phyloP scores from a whole-genome alignment of 1,140 invertebrate species.

The Euura lappo region DNA sequence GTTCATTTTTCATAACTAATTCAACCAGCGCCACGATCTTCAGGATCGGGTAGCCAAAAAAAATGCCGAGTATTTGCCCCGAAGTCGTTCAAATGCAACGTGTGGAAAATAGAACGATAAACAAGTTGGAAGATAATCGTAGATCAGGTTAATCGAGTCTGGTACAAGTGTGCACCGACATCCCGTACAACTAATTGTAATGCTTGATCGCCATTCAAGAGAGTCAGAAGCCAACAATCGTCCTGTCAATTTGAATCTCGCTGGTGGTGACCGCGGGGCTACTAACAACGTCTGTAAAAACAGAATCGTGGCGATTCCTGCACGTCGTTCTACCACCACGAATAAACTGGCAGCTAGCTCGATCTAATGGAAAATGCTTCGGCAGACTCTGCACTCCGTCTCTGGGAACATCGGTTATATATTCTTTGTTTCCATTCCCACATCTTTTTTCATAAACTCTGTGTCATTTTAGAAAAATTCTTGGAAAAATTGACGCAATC shows the following conservation, averaged over 20 bases:
- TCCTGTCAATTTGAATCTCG: conserved; percentile 39
- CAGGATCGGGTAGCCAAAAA: too few relatives aligned
- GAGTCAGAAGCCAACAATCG: conserved; percentile 44
- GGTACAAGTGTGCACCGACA: conserved; percentile 30
- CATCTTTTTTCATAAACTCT: too few relatives aligned
- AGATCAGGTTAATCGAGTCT: conserved; percentile 18
- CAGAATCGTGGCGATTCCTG: conserved; percentile 12
- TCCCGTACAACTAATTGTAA: conserved; percentile 40
- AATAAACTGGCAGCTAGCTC: background rate
- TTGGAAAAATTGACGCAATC: too few relatives aligned
- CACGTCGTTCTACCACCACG: background rate
- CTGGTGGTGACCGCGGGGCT: background rate
- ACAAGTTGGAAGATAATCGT: background rate
- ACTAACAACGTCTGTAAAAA: conserved; percentile 11
- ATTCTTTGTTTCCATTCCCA: too few relatives aligned
- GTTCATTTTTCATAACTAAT: too few relatives aligned
- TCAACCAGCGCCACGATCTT: too few relatives aligned
- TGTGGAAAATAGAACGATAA: background rate
- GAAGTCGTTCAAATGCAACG: background rate
- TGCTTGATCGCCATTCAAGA: conserved; percentile 30
- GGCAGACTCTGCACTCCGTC: too few relatives aligned
- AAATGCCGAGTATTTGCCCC: too few relatives aligned
- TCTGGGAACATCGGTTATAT: too few relatives aligned
- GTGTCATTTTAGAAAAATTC: too few relatives aligned
- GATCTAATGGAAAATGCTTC: too few relatives aligned